These are phyloP conservation scores for Rhinatrema bivittatum DNA, from an alignment of 2,797 vertebrate genomes.

Conservation along the genomic window DNA sequence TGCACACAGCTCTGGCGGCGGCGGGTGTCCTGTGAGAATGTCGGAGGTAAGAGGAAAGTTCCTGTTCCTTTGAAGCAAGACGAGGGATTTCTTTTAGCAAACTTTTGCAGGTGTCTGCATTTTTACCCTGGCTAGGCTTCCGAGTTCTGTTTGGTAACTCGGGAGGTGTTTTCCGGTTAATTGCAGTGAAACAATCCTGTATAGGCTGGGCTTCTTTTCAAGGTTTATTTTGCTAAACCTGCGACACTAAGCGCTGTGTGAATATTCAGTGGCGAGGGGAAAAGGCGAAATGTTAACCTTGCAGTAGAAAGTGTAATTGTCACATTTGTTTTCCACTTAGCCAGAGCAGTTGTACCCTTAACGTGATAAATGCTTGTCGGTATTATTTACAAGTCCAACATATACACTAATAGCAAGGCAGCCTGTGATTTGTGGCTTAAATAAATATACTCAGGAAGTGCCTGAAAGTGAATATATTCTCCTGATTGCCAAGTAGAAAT, in stretches of 20 bases:
- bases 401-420: constrained; percentile 33
- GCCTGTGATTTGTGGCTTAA: constrained; percentile 35
- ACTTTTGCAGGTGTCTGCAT: constrained; percentile 4
- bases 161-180: no score
- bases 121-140: no score
- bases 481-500: no score
- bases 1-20: constrained; percentile 59
- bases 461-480: no score
- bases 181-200: no score
- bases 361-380: constrained; percentile 31
- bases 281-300: constrained; percentile 25
- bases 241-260: constrained; percentile 21
- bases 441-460: no score
- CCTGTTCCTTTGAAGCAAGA: no score
- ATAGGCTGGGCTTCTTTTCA: constrained; percentile 9
- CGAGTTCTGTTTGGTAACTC: no score
- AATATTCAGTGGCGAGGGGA: constrained; percentile 26
- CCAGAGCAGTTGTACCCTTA: constrained; percentile 16
- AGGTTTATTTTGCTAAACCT: constrained; percentile 18
- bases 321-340: constrained; percentile 24
- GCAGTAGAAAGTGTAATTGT: constrained; percentile 23
- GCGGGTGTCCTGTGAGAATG: constrained; percentile 75
- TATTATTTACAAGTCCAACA: constrained; percentile 27
- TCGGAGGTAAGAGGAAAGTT: constrained; percentile 82
- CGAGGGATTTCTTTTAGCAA: not conserved